Evolutionary conservation across 2,888 invertebrate genomes (phyloP).

Genomic region (Aphidius colemani): DNA sequence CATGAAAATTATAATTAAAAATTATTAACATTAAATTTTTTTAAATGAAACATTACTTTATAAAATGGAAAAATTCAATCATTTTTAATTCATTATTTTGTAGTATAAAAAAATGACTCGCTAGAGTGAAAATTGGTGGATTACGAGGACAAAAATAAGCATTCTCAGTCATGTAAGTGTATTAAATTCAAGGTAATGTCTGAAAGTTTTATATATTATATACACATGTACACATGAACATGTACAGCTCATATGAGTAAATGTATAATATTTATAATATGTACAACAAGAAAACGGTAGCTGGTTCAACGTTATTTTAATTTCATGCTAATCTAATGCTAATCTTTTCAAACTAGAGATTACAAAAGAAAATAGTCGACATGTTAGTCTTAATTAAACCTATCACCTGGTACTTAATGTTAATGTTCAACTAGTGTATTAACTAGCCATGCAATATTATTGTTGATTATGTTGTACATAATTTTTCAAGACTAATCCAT

Average conservation of each 20-base stretch:
- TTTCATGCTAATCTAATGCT: slow-evolving; percentile 35
- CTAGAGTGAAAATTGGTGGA: too few species aligned
- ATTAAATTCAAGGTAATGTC: neutral
- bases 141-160: too few species aligned
- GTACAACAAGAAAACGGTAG: slow-evolving; percentile 11
- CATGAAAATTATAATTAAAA: too few species aligned
- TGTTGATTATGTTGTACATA: neutral
- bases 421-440: slow-evolving; percentile 16
- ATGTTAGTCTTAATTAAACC: slow-evolving; percentile 32
- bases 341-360: slow-evolving; percentile 31
- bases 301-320: slow-evolving; percentile 26
- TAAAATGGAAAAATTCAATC: too few species aligned
- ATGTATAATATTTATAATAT: neutral
- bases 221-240: neutral
- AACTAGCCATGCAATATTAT: slow-evolving; percentile 4
- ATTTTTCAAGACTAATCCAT: neutral
- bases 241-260: neutral
- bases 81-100: too few species aligned
- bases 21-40: too few species aligned
- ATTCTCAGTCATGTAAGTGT: neutral
- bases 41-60: too few species aligned
- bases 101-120: too few species aligned
- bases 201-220: neutral
- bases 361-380: slow-evolving; percentile 27
- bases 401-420: slow-evolving; percentile 26